Evolutionary conservation across 2,888 invertebrate species (phyloP).

Genomic region (Zele albiditarsus): DNA sequence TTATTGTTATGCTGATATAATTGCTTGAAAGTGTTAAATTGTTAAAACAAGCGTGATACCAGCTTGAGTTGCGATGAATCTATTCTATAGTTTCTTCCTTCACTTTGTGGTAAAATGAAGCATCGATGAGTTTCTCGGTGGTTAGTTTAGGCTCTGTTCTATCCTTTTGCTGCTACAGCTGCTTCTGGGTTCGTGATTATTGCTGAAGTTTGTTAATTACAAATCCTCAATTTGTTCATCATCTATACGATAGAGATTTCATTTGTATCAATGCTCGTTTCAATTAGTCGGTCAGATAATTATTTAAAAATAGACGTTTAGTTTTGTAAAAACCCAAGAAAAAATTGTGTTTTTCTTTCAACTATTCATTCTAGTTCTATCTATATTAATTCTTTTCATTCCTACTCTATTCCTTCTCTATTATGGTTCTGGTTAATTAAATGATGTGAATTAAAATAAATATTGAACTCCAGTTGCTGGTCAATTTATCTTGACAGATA

Average conservation of each 20-base stretch:
- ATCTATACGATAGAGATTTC: background rate
- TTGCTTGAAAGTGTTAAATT: background rate
- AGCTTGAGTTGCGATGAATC: constrained; percentile 14
- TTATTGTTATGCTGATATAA: no score
- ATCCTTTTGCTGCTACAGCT: background rate
- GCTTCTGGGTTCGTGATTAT: background rate
- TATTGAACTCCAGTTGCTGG: constrained; percentile 50
- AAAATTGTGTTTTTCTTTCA: no score
- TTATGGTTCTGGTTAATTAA: constrained; percentile 40
- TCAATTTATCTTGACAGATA: constrained; percentile 46
- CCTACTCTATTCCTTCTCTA: no score
- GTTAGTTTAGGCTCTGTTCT: background rate
- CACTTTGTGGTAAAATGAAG: background rate
- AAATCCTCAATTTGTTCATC: constrained; percentile 9
- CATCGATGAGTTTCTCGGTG: constrained; percentile 4
- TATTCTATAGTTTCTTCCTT: constrained; percentile 4
- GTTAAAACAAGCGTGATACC: background rate
- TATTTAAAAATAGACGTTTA: background rate
- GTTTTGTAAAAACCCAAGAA: background rate
- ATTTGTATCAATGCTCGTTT: background rate
- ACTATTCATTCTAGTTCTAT: no score
- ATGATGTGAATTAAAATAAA: constrained; percentile 59
- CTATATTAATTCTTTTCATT: no score
- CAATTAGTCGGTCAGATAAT: background rate
- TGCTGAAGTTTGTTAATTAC: background rate